Evolutionary conservation across 2,888 invertebrate species (phyloP).

Genomic region (Seira sanloemensis): DNA sequence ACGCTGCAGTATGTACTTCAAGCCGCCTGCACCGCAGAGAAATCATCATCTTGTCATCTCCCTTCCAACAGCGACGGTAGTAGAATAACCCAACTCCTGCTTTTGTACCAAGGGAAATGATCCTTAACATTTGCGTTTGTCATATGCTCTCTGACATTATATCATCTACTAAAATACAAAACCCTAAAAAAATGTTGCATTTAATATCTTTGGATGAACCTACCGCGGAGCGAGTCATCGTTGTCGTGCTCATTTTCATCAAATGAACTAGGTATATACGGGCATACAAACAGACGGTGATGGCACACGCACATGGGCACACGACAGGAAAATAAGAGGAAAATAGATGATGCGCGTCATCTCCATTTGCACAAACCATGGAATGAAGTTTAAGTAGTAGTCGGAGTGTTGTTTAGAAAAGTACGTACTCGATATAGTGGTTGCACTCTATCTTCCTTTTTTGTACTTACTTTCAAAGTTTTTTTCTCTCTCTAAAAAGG

Average conservation of each 20-base stretch:
- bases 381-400: no score
- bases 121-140: constrained; percentile 44
- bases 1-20: neutral
- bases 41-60: neutral
- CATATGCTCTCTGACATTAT: no score
- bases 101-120: constrained; percentile 38
- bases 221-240: constrained; percentile 42
- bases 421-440: no score
- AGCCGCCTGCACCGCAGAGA: neutral
- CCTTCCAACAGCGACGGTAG: neutral
- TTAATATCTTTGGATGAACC: constrained; percentile 37
- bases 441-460: neutral
- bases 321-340: constrained; percentile 8
- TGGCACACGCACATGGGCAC: neutral
- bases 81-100: neutral
- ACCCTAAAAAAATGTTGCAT: constrained; percentile 34
- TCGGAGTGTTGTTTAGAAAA: no score
- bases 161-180: no score
- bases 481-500: no score
- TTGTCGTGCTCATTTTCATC: constrained; percentile 44
- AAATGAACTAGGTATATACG: no score
- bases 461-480: neutral
- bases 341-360: constrained; percentile 55
- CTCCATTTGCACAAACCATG: constrained; percentile 39
- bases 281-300: constrained; percentile 26